Percentiles rank a stretch among this genome's conserved stretches.
phyloP scores from a whole-genome alignment of 1,140 invertebrate species.

The Holotrichia oblita region DNA sequence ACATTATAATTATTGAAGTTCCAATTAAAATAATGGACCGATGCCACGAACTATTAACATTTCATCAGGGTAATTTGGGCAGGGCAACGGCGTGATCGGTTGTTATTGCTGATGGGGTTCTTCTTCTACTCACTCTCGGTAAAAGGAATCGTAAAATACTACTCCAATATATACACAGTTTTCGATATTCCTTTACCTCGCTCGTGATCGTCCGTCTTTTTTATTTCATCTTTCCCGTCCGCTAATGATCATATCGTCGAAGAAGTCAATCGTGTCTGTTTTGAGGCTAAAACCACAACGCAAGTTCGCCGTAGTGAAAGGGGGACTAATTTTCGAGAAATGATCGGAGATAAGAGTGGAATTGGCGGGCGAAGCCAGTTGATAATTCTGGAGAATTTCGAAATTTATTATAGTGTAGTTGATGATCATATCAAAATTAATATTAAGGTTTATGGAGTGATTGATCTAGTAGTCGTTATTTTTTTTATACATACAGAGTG shows the following conservation, averaged over 20 bases:
- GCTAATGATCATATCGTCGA: background rate
- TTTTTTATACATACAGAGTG: no score
- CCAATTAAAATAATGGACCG: constrained; percentile 58
- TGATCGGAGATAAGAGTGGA: background rate
- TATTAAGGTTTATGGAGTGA: no score
- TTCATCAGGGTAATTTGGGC: constrained; percentile 47
- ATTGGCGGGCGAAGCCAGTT: background rate
- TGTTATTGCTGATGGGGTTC: background rate
- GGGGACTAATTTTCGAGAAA: background rate
- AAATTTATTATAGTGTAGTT: background rate
- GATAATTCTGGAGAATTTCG: background rate
- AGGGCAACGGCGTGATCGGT: constrained; percentile 19
- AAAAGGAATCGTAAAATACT: background rate
- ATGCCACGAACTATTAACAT: constrained; percentile 57
- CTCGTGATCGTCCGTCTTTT: background rate
- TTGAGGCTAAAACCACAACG: background rate
- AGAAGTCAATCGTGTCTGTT: background rate
- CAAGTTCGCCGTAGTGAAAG: background rate
- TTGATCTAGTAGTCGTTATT: no score
- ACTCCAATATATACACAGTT: background rate
- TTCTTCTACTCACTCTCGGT: background rate
- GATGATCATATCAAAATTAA: no score
- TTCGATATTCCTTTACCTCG: no score
- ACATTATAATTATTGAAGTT: constrained; percentile 54
- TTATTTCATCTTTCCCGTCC: background rate